Conservation (phyloP, 2,113 vertebrate genomes). For the Panthera uncia region DNA sequence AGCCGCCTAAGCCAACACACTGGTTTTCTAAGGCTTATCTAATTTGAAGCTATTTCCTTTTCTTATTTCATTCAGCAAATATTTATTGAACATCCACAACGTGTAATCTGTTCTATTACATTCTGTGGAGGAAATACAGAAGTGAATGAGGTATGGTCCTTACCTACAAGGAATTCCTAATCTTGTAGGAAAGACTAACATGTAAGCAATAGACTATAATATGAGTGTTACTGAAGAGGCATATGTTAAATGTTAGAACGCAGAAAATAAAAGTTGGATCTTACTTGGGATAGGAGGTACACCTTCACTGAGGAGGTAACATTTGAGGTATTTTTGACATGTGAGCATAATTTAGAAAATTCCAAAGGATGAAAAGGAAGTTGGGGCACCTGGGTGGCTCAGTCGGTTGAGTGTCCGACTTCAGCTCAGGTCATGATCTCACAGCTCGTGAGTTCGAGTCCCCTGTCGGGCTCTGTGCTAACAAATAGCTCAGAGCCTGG, state of each 20-base stretch:
- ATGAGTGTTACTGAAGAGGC: neutral
- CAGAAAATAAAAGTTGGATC: neutral
- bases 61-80: constrained; percentile 71
- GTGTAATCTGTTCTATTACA: constrained; percentile 59
- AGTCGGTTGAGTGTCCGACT: too few species aligned
- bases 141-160: constrained; percentile 2
- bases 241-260: neutral
- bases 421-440: too few species aligned
- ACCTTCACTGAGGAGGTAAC: neutral
- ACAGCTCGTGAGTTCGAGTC: too few species aligned
- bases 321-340: neutral
- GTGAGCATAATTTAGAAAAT: neutral
- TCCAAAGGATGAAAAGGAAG: neutral
- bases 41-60: constrained; percentile 71
- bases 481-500: too few species aligned
- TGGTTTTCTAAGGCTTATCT: constrained; percentile 57
- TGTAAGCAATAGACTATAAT: neutral
- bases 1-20: neutral
- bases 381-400: neutral
- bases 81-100: constrained; percentile 49
- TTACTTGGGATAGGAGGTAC: neutral
- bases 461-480: too few species aligned
- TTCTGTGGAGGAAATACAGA: constrained; percentile 53
- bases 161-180: constrained; percentile 52
- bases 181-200: neutral